Conservation (phyloP, 2,113 vertebrate species). For the Phoxinus phoxinus region DNA sequence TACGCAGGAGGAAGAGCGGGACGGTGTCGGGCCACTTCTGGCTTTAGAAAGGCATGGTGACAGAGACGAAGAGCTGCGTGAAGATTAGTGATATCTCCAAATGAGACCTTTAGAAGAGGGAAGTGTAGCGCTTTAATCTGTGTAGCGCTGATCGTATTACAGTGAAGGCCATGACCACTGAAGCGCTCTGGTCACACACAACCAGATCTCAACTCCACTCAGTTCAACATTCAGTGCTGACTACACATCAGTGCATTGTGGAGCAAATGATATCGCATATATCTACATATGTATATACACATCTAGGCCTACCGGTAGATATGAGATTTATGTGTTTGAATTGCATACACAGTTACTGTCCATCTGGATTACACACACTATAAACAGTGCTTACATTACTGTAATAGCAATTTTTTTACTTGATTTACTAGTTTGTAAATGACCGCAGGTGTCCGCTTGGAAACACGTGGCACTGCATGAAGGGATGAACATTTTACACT, state of each 20-base stretch:
- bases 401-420: too few species aligned
- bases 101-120: constrained; percentile 69
- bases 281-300: background rate
- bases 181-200: constrained; percentile 54
- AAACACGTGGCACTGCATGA: too few species aligned
- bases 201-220: constrained; percentile 44
- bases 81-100: constrained; percentile 74
- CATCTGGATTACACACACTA: background rate
- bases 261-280: background rate
- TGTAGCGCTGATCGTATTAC: constrained; percentile 68
- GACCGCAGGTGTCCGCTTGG: too few species aligned
- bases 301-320: background rate
- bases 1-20: constrained; percentile 54
- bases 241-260: background rate
- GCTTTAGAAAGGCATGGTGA: constrained; percentile 66
- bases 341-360: background rate
- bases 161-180: constrained; percentile 61
- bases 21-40: constrained; percentile 31
- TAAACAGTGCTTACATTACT: too few species aligned
- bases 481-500: too few species aligned
- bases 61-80: constrained; percentile 71
- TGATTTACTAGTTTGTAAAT: too few species aligned
- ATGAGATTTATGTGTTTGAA: background rate
- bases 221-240: background rate
- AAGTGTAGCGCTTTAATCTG: constrained; percentile 70